Base-by-base conservation (phyloP, 64 coral and sea anemone species). In the Montipora foliosa region DNA sequence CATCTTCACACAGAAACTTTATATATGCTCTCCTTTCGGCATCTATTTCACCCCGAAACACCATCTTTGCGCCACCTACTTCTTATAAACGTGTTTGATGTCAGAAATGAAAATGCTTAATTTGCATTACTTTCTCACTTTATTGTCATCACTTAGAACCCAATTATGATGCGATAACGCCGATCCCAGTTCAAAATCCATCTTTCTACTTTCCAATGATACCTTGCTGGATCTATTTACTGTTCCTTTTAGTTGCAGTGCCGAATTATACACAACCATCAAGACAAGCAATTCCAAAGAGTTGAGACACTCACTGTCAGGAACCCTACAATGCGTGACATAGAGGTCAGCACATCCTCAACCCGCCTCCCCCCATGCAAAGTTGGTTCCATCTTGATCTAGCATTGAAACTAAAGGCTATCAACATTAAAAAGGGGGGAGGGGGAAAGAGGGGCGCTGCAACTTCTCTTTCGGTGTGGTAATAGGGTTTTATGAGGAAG, bases 21-120 rank as follows among this genome's bases (percentile, higher is more conserved):
- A 69, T 57, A 88, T 74, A 49, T 49, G 71, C 70, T 47, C 68
- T 76, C 67, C n/a, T 22, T 88, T 74, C 75, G 44, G 67, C 67
- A 5, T 69, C 4, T 20, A 17, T 69, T 69, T 69, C 16, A 17
- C 9, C 67, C n/a, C 14, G 13, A 15, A 17, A 69, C 13, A 69
- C 67, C 67, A 69, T 55, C 52, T 55, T 55, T 55, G 0, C 52
- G 52, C 52, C 52, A 3, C 13, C 67, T 17, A 20, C 13, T 15
- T 1, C 4, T 15, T 20, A 69, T 69, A 20, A 5, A 20, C 70
- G 70, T 21, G 20, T 55, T 55, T 55, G 52, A 73, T 25, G 70
- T 73, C 19, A 73, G 19, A 73, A 73, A 73, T 21, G 21, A 73
- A 73, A 73, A 73, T 73, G 21, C 17, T 22, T 22, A 73, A 73